phyloP scores from a whole-genome alignment of 2,888 invertebrate species.

The Keiferia lycopersicella region DNA sequence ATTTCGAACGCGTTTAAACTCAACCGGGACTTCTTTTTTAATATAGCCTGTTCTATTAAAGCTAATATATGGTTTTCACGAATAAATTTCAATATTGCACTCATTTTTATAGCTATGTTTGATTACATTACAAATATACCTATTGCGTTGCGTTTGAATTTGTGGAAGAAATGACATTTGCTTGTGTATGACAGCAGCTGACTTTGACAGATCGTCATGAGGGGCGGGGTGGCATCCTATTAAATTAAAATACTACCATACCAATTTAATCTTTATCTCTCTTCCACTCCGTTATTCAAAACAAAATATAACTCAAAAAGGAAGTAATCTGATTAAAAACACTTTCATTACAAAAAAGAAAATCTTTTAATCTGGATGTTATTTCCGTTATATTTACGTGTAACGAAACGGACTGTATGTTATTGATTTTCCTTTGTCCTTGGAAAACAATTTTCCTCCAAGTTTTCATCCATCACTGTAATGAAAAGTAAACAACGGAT shows the following conservation, averaged over 20 bases:
- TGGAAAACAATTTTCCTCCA: conserved; percentile 15
- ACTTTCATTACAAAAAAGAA: too few relatives aligned
- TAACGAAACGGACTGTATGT: conserved; percentile 1
- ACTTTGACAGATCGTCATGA: conserved; percentile 22
- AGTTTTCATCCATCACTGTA: background rate
- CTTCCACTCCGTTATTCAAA: too few relatives aligned
- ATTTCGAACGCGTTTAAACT: conserved; percentile 85
- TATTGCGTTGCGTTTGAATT: conserved; percentile 60
- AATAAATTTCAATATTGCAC: conserved; percentile 85
- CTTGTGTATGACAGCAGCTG: conserved; percentile 33
- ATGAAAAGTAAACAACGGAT: conserved; percentile 20
- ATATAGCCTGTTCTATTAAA: conserved; percentile 83
- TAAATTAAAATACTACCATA: conserved; percentile 24
- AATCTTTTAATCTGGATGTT: too few relatives aligned
- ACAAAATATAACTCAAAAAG: too few relatives aligned
- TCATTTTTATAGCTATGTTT: conserved; percentile 76
- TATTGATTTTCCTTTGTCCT: conserved; percentile 15
- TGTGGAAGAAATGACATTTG: conserved; percentile 52
- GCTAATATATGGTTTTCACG: conserved; percentile 85
- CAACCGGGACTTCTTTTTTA: conserved; percentile 80
- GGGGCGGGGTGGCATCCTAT: background rate
- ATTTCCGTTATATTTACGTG: background rate
- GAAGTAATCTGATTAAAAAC: too few relatives aligned
- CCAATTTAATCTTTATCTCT: background rate
- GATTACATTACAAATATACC: conserved; percentile 57